Evolutionary conservation across 2,113 vertebrate genomes (phyloP).

Genomic region (Corydoras maculifer): DNA sequence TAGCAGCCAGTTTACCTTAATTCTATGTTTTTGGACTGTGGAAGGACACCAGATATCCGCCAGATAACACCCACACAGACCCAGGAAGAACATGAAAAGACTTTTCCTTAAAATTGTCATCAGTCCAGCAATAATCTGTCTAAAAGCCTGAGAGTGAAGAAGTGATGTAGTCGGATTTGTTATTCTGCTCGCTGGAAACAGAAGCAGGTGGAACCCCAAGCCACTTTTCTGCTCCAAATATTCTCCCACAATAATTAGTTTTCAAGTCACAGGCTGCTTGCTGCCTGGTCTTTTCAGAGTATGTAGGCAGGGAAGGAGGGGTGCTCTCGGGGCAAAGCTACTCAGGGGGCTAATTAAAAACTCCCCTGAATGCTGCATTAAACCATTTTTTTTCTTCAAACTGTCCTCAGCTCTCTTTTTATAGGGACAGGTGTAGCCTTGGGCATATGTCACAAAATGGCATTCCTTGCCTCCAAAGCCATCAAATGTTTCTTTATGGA

Average conservation of each 20-base stretch:
- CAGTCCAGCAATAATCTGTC: too few relatives aligned
- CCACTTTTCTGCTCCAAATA: too few relatives aligned
- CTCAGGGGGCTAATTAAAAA: slow-evolving; percentile 40
- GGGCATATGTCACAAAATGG: slow-evolving; percentile 16
- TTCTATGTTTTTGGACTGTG: too few relatives aligned
- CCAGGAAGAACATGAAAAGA: too few relatives aligned
- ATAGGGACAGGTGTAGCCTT: slow-evolving; percentile 41
- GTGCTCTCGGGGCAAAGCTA: slow-evolving; percentile 13
- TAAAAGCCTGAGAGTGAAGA: too few relatives aligned
- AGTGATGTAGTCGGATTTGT: too few relatives aligned
- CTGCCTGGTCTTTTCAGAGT: slow-evolving; percentile 32
- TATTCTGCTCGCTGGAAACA: background rate
- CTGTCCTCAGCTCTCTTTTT: slow-evolving; percentile 28
- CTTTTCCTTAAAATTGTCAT: too few relatives aligned
- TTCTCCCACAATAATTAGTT: slow-evolving; percentile 24
- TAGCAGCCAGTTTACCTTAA: too few relatives aligned
- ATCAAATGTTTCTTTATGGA: background rate
- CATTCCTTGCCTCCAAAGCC: slow-evolving; percentile 7
- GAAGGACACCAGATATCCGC: too few relatives aligned
- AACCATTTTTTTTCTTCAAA: slow-evolving; percentile 24
- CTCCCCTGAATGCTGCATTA: slow-evolving; percentile 28
- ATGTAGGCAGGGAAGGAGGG: slow-evolving; percentile 19
- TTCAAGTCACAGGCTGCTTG: slow-evolving; percentile 31
- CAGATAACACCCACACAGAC: too few relatives aligned
- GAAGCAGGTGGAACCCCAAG: background rate